Conservation (phyloP, 2,113 vertebrate species). For the Natator depressus region DNA sequence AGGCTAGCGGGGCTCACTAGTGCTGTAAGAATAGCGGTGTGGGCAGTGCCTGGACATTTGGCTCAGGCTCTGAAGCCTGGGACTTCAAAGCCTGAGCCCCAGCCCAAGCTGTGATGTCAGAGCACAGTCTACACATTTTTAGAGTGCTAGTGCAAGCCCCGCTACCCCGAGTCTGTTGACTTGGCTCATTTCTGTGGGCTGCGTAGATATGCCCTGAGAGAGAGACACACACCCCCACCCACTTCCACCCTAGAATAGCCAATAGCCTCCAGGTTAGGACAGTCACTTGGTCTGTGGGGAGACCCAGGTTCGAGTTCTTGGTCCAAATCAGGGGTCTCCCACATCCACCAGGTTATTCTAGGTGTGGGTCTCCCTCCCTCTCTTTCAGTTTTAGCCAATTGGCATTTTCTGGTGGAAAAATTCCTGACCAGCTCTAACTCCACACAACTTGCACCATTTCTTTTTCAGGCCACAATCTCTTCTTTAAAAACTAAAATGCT, state of each 20-base stretch:
- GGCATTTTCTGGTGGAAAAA: background rate
- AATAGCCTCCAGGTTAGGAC: background rate
- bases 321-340: background rate
- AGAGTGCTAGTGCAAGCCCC: background rate
- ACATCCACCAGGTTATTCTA: background rate
- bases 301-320: background rate
- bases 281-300: background rate
- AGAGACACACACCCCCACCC: background rate
- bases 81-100: background rate
- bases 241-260: background rate
- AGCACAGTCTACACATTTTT: background rate
- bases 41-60: background rate
- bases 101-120: background rate
- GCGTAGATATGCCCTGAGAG: background rate
- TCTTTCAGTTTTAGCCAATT: background rate
- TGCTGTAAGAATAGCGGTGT: background rate
- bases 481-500: background rate
- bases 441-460: background rate
- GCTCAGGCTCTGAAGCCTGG: background rate
- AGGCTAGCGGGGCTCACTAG: background rate
- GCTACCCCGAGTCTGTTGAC: background rate
- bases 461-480: background rate
- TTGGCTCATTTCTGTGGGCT: background rate
- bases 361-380: background rate
- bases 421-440: background rate